Percentiles rank a stretch among this genome's conserved stretches.
phyloP scores from a whole-genome alignment of 2,113 vertebrate genomes.

The Coturnix japonica region DNA sequence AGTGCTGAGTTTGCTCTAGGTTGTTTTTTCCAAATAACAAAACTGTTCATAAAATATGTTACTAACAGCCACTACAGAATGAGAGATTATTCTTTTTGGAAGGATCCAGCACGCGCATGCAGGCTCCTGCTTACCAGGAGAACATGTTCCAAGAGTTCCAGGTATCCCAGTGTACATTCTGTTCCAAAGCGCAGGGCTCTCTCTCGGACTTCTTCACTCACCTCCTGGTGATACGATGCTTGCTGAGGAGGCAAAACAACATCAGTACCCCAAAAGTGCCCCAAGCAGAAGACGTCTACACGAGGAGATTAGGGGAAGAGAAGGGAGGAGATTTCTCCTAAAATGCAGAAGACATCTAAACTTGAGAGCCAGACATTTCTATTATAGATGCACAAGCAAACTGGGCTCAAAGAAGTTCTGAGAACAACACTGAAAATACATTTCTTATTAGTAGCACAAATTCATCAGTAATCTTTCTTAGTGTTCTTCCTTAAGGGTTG shows the following conservation, averaged over 20 bases:
- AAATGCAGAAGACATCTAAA: not conserved
- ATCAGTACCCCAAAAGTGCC: not conserved
- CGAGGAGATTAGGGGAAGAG: not conserved
- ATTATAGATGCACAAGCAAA: not conserved
- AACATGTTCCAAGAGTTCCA: slow-evolving; percentile 94
- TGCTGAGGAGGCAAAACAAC: slow-evolving; percentile 78
- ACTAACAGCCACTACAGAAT: not conserved
- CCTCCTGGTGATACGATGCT: slow-evolving; percentile 92
- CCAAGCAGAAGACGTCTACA: not conserved
- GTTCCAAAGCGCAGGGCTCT: slow-evolving; percentile 88
- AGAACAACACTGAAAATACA: not conserved
- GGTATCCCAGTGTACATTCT: slow-evolving; percentile 91
- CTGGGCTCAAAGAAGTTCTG: not conserved
- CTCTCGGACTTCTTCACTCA: slow-evolving; percentile 84
- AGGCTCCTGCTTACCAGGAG: slow-evolving; percentile 82
- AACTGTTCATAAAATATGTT: not conserved
- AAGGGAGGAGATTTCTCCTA: not conserved
- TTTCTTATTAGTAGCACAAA: not conserved
- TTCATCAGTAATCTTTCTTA: not conserved
- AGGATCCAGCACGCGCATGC: rapidly evolving
- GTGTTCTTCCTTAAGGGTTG: not conserved
- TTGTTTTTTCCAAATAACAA: not conserved
- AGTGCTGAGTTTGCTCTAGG: not conserved
- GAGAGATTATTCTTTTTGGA: not conserved
- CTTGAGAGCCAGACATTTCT: not conserved